Evolutionary conservation across 2,797 vertebrate species (phyloP).

Genomic region (Cryptoblepharus egeriae): DNA sequence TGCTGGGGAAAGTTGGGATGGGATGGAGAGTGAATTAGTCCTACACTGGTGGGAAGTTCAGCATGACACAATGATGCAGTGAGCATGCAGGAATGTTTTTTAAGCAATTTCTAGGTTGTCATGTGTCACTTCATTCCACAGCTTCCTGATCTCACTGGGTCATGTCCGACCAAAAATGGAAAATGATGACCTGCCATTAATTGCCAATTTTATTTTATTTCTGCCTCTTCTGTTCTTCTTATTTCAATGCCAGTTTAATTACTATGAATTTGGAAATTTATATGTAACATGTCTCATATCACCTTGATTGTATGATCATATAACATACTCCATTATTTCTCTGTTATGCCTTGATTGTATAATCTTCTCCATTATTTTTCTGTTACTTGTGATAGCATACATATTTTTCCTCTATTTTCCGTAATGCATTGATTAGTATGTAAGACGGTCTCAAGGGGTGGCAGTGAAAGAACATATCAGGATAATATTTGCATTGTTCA

Average conservation of each 20-base stretch:
- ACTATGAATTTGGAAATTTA: neutral
- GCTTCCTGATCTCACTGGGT: no score
- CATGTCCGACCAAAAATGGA: no score
- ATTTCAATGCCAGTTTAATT: slow-evolving; percentile 8
- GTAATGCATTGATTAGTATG: neutral
- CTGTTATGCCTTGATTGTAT: neutral
- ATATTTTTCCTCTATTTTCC: slow-evolving; percentile 1
- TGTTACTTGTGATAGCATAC: no score
- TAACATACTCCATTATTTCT: no score
- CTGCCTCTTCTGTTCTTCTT: neutral
- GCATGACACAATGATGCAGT: no score
- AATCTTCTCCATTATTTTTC: neutral
- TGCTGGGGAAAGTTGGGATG: no score
- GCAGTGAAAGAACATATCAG: neutral
- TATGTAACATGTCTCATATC: neutral
- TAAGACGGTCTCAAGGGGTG: neutral
- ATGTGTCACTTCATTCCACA: no score
- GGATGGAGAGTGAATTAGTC: no score
- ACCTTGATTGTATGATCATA: neutral
- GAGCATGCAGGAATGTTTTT: no score
- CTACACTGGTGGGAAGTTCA: no score
- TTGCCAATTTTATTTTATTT: neutral
- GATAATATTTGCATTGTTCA: neutral
- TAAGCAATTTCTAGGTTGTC: no score
- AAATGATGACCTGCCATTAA: no score